These are phyloP conservation scores for Setophaga coronata DNA, from an alignment of 2,113 vertebrate species.

Conservation along the genomic window DNA sequence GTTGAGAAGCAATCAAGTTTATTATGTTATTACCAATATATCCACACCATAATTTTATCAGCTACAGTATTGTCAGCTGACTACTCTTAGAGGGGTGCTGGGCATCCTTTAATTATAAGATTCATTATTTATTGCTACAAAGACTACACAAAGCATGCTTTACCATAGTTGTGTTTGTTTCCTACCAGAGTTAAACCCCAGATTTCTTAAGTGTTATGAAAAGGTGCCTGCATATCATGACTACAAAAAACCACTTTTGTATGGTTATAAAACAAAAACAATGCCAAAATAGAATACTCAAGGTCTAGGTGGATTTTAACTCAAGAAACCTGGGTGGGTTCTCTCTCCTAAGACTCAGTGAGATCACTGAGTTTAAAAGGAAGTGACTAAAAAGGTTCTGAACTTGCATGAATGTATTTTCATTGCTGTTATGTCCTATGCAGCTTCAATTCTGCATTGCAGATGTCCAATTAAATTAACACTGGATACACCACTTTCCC, in stretches of 20 bases:
- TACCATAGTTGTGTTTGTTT: background rate
- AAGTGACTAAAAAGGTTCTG: background rate
- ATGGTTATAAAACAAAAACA: background rate
- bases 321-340: background rate
- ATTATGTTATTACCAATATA: background rate
- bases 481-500: fast-evolving
- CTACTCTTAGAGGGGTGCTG: background rate
- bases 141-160: background rate
- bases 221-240: background rate
- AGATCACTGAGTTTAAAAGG: background rate
- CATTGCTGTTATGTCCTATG: background rate
- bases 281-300: background rate
- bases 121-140: background rate
- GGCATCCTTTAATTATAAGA: background rate
- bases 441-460: background rate
- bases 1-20: background rate
- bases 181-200: background rate
- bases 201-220: background rate
- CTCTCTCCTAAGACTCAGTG: background rate
- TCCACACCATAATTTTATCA: background rate
- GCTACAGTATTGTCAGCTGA: background rate
- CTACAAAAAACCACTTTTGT: background rate
- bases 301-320: background rate
- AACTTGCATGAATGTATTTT: background rate
- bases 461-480: background rate